Base-by-base conservation (phyloP, 2,113 vertebrate species). In the Ageneiosus marmoratus region DNA sequence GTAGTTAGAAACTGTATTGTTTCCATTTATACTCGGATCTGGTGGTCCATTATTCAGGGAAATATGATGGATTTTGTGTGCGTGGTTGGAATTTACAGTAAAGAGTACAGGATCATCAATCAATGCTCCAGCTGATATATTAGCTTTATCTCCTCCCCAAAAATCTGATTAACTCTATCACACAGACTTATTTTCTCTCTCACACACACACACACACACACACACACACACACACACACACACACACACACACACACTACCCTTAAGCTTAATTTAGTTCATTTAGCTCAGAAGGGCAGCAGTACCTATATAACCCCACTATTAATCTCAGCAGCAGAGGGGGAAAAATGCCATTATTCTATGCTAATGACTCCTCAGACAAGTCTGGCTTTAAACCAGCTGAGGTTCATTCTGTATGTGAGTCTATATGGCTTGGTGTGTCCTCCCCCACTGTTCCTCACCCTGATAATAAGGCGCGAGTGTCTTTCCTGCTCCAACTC, bases 321-420 rank as follows among this genome's bases (percentile, higher is more conserved):
- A n/a, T 80, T 84, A 56, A 65, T 79, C 73, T 74, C 65, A 62
- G 55, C 24, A 15, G 56, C n/a, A 53, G 9, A 41, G 29, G 56
- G 50, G 13, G n/a, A 32, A 44, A 84, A 67, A 53, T 27, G 29
- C 53, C n/a, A 65, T 80, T 74, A 67, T 32, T 80, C 78, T 75
- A 6, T 55, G 24, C 15, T 80, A 84, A 84, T 84, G 77, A 84
- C 77, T 63, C 34, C 34, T 46, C 29, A 12, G 53, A 32, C 41
- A 50, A 74, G 34, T 20, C 41, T 72, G 41, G 22, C 22, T 46
- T 11, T 46, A 69, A 41, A 44, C 41, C 69, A 73, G n/a, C 70
- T 18, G 15, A 50, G 44, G 6, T 73, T 29, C 34, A 65, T 16
- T 37, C 37, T 41, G 5, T 44, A 44, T 69, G 12, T 5, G 10